phyloP scores from a whole-genome alignment of 2,113 vertebrate genomes.

The Chrysochloris asiatica region DNA sequence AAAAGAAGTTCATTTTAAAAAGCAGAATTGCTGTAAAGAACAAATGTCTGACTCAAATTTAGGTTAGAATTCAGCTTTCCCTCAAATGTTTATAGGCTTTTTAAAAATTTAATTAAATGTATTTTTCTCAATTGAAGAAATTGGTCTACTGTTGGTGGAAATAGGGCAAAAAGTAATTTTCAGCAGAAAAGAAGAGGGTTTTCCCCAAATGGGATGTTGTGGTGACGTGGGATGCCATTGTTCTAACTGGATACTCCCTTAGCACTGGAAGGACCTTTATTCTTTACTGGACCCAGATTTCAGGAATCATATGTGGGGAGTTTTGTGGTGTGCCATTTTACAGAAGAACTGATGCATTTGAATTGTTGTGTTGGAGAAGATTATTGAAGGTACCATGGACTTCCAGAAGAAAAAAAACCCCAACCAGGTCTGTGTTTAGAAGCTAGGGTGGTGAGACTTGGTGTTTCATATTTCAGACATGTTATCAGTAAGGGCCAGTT shows the following conservation, averaged over 20 bases:
- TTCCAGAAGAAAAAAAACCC: too few relatives aligned
- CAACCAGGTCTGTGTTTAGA: too few relatives aligned
- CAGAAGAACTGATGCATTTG: too few relatives aligned
- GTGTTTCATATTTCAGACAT: too few relatives aligned
- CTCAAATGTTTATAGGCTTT: slow-evolving; percentile 18
- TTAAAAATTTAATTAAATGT: neutral
- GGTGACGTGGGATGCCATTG: neutral
- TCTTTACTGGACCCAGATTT: slow-evolving; percentile 31
- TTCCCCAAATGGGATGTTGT: neutral
- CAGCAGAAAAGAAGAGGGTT: slow-evolving; percentile 15
- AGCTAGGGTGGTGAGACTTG: too few relatives aligned
- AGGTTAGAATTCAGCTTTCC: slow-evolving; percentile 23
- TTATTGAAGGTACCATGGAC: too few relatives aligned
- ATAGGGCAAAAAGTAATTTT: slow-evolving; percentile 16
- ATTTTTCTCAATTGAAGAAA: slow-evolving; percentile 25
- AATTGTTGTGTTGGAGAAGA: too few relatives aligned
- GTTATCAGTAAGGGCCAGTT: too few relatives aligned
- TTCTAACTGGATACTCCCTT: neutral
- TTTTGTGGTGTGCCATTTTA: neutral
- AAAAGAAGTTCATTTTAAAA: slow-evolving; percentile 33
- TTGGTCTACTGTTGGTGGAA: slow-evolving; percentile 45
- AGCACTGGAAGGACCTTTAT: neutral
- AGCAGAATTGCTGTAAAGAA: slow-evolving; percentile 34
- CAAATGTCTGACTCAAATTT: slow-evolving; percentile 36
- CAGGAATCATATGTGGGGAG: neutral